Percentiles rank a stretch among this genome's conserved stretches.
phyloP scores from a whole-genome alignment of 2,888 invertebrate species.

The Axea sp. region DNA sequence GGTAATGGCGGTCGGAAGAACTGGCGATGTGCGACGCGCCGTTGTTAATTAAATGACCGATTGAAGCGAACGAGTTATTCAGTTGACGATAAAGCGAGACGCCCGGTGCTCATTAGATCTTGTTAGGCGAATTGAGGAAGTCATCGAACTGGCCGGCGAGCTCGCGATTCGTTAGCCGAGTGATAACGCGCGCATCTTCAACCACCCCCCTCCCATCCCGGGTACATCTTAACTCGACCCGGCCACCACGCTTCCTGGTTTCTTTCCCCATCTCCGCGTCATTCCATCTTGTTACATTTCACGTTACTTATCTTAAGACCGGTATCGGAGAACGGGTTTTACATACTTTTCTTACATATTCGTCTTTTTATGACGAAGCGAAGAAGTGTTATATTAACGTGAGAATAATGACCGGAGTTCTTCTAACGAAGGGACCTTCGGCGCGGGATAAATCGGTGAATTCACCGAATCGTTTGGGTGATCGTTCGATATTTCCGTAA shows the following conservation, averaged over 20 bases:
- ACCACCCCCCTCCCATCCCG: conserved; percentile 41
- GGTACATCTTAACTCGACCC: conserved; percentile 44
- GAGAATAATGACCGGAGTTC: conserved; percentile 40
- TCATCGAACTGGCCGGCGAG: conserved; percentile 58
- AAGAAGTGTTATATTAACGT: conserved; percentile 53
- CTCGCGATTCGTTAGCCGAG: conserved; percentile 62
- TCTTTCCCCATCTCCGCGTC: conserved; percentile 61
- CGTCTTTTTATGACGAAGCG: conserved; percentile 34
- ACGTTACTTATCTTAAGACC: conserved; percentile 60
- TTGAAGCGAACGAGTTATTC: conserved; percentile 46
- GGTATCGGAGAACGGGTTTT: conserved; percentile 60
- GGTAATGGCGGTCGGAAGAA: conserved; percentile 37
- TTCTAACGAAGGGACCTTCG: not conserved
- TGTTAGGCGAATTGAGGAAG: conserved; percentile 60
- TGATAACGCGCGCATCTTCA: conserved; percentile 59
- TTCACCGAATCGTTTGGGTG: conserved; percentile 13
- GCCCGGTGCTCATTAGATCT: conserved; percentile 46
- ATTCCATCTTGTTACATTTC: conserved; percentile 62
- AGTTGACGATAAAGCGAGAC: conserved; percentile 45
- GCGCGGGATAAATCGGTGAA: not conserved
- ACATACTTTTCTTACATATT: conserved; percentile 58
- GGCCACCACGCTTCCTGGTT: conserved; percentile 66
- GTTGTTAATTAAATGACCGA: conserved; percentile 44
- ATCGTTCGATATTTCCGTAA: conserved; percentile 4
- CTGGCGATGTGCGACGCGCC: conserved; percentile 47